Evolutionary conservation across 2,888 invertebrate genomes (phyloP).

Genomic region (Seladonia tumulorum): DNA sequence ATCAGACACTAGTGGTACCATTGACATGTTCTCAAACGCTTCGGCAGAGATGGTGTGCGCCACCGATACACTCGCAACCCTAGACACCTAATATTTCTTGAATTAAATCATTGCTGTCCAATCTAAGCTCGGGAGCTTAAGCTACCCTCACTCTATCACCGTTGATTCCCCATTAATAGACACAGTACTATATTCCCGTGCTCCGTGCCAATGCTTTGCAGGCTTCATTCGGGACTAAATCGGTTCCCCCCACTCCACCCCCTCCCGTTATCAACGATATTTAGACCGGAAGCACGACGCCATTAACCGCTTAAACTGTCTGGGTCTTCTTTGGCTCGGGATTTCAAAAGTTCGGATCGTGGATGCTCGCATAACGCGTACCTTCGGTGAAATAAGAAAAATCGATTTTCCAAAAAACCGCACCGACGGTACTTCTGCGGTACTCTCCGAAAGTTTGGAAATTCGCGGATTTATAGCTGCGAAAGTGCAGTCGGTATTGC

Average conservation of each 20-base stretch:
- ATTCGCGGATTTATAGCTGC: too few species aligned
- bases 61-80: background rate
- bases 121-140: background rate
- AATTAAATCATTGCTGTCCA: slow-evolving; percentile 8
- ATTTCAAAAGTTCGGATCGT: background rate
- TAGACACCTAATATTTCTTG: slow-evolving; percentile 4
- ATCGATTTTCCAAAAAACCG: too few species aligned
- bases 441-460: too few species aligned
- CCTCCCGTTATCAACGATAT: background rate
- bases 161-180: slow-evolving; percentile 5
- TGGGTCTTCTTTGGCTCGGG: background rate
- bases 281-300: background rate
- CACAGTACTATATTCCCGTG: background rate
- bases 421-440: too few species aligned
- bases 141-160: slow-evolving; percentile 4
- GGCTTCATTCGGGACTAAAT: slow-evolving; percentile 4
- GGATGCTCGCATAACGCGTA: too few species aligned
- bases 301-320: background rate
- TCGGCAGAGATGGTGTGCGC: too few species aligned
- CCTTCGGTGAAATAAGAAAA: too few species aligned
- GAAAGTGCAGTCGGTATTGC: too few species aligned
- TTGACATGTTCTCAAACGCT: background rate
- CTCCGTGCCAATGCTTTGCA: background rate
- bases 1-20: background rate
- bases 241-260: background rate